These are phyloP conservation scores for Cyprichromis sp. DNA, from an alignment of 2,113 vertebrate species.

Conservation along the genomic window DNA sequence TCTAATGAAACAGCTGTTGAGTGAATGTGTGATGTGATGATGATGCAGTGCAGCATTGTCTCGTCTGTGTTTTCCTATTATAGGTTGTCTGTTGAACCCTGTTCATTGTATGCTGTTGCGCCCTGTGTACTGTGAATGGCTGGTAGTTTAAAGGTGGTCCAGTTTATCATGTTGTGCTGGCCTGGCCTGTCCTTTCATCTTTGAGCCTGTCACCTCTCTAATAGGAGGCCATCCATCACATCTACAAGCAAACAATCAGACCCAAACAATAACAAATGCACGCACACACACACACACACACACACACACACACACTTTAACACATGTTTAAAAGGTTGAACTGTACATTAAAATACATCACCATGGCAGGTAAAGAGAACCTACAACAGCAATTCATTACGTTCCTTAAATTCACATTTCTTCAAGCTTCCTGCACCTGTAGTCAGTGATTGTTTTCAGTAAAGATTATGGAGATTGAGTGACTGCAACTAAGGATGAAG, in stretches of 20 bases:
- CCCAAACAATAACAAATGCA: not conserved
- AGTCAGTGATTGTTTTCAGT: not conserved
- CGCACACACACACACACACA: not conserved
- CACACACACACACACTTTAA: not conserved
- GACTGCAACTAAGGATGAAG: not conserved
- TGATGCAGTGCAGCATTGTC: not conserved
- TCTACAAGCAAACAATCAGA: not conserved
- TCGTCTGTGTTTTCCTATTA: not conserved
- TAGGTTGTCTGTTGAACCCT: not conserved
- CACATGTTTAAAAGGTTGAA: not conserved
- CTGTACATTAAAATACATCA: not conserved
- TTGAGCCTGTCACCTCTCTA: slow-evolving; percentile 40
- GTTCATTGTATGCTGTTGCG: not conserved
- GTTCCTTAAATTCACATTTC: not conserved
- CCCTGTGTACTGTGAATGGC: slow-evolving; percentile 38
- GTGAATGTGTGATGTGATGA: not conserved
- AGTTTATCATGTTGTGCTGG: slow-evolving; percentile 43
- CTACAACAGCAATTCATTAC: not conserved
- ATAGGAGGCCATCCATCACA: slow-evolving; percentile 47
- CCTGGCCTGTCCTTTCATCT: slow-evolving; percentile 42
- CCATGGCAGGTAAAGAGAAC: not conserved
- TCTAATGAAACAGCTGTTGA: not conserved
- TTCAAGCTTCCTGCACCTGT: not conserved
- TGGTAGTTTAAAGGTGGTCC: slow-evolving; percentile 38
- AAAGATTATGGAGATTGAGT: not conserved